These are phyloP conservation scores for Idaea straminata DNA, from an alignment of 2,888 invertebrate genomes.

Conservation along the genomic window DNA sequence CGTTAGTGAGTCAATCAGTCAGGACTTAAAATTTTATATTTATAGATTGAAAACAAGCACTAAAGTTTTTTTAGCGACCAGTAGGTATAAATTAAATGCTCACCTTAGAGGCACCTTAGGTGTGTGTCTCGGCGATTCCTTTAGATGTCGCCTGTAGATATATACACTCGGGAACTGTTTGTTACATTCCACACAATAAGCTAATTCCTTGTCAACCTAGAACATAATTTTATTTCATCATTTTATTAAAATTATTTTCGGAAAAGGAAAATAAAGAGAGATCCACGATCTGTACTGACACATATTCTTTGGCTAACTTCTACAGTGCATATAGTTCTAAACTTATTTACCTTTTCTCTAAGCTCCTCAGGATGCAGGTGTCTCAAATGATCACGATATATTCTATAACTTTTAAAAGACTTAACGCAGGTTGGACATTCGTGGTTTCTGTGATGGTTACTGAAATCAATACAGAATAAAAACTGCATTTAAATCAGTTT, in stretches of 20 bases:
- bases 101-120: slow-evolving; percentile 35
- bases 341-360: not conserved
- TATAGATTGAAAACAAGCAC: too few relatives aligned
- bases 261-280: too few relatives aligned
- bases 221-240: not conserved
- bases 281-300: too few relatives aligned
- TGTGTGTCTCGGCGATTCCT: slow-evolving; percentile 43
- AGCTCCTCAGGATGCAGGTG: not conserved
- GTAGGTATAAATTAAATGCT: too few relatives aligned
- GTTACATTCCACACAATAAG: slow-evolving; percentile 64
- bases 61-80: too few relatives aligned
- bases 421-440: not conserved
- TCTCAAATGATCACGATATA: not conserved
- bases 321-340: too few relatives aligned
- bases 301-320: too few relatives aligned
- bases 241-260: too few relatives aligned
- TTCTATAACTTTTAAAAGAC: not conserved
- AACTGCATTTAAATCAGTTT: not conserved
- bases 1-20: not conserved
- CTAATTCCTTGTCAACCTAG: slow-evolving; percentile 35
- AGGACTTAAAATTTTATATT: not conserved
- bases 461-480: not conserved
- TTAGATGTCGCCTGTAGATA: slow-evolving; percentile 49
- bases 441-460: not conserved
- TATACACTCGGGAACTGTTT: slow-evolving; percentile 44